These are phyloP conservation scores for Chloebia gouldiae DNA, from an alignment of 2,113 vertebrate genomes.

Conservation along the genomic window DNA sequence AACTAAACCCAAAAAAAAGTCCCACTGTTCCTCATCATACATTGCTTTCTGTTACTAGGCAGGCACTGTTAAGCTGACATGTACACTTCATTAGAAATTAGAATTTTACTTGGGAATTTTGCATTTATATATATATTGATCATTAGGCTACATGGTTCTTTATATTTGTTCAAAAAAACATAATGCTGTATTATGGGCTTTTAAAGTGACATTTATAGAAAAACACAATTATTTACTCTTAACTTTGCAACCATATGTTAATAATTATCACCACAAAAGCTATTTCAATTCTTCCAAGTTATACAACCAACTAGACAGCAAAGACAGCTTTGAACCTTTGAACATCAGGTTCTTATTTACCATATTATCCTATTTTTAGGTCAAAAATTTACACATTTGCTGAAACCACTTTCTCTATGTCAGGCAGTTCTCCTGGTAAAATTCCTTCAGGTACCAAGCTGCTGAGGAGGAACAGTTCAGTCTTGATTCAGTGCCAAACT, in stretches of 20 bases:
- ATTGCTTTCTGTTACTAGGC: not conserved
- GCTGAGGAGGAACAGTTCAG: not conserved
- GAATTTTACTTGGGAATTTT: not conserved
- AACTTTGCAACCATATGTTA: slow-evolving; percentile 1
- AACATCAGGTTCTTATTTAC: slow-evolving; percentile 39
- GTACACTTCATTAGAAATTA: not conserved
- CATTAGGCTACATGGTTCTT: not conserved
- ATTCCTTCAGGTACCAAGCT: not conserved
- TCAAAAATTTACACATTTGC: not conserved
- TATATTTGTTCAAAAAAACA: not conserved
- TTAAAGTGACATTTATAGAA: not conserved
- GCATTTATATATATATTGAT: not conserved
- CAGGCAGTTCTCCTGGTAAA: not conserved
- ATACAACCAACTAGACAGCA: slow-evolving; percentile 22
- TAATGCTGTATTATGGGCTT: not conserved
- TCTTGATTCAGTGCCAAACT: not conserved
- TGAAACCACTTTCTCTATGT: not conserved
- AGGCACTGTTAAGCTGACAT: not conserved
- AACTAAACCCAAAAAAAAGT: not conserved
- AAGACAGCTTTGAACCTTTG: not conserved
- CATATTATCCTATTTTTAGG: not conserved
- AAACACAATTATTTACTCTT: not conserved
- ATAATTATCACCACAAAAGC: slow-evolving; percentile 19
- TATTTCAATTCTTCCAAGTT: slow-evolving; percentile 20
- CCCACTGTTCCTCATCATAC: not conserved